Percentiles rank a stretch among this genome's conserved stretches.
phyloP scores from a whole-genome alignment of 1,140 invertebrate genomes.

The Micrasema longulum region DNA sequence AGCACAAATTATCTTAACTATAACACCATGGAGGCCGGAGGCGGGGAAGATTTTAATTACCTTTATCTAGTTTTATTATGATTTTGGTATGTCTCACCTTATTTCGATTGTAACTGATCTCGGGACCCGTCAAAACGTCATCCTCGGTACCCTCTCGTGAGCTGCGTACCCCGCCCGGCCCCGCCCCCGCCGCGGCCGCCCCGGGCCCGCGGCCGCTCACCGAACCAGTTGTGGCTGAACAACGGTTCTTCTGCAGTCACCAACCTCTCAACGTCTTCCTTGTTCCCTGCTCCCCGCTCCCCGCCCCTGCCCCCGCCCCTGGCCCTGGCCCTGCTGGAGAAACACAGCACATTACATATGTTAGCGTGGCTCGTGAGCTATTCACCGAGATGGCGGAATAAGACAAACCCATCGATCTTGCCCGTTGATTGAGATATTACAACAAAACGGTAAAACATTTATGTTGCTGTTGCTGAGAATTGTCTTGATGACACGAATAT shows the following conservation, averaged over 20 bases:
- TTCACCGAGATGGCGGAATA: not conserved
- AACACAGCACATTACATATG: not conserved
- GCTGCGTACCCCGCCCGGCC: not conserved
- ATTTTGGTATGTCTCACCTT: not conserved
- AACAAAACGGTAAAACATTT: too few relatives aligned
- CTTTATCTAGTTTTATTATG: too few relatives aligned
- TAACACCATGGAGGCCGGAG: too few relatives aligned
- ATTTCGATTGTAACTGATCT: not conserved
- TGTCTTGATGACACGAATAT: too few relatives aligned
- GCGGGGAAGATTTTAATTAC: too few relatives aligned
- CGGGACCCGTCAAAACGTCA: not conserved
- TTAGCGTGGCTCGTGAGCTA: not conserved
- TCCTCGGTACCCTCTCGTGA: not conserved
- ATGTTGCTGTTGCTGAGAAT: too few relatives aligned
- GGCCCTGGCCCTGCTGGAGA: not conserved
- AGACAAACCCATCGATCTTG: too few relatives aligned
- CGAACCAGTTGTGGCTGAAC: slow-evolving; percentile 34
- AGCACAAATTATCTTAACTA: too few relatives aligned
- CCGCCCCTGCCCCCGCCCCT: too few relatives aligned
- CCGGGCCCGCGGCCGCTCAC: not conserved
- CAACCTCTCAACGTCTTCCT: slow-evolving; percentile 29
- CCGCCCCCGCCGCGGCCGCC: not conserved
- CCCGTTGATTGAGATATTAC: too few relatives aligned
- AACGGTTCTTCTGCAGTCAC: slow-evolving; percentile 36
- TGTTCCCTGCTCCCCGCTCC: slow-evolving; percentile 10